Evolutionary conservation across 2,113 vertebrate species (phyloP), one percentile per base, ranked within the genome.

Genomic region (Eublepharis macularius): DNA sequence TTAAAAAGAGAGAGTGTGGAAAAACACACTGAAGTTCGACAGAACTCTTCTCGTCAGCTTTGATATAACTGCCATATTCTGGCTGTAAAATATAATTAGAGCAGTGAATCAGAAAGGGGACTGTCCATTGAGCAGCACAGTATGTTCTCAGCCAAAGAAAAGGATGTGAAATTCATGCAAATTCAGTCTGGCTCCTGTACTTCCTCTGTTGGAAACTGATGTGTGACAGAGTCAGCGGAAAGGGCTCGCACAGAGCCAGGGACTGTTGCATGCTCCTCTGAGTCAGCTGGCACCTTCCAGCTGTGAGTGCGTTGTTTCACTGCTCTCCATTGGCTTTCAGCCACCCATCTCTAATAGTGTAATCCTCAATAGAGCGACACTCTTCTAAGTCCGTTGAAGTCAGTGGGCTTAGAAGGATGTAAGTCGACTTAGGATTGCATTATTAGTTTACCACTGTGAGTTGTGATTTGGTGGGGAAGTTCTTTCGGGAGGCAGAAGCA

Each of bases 31-130:
- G 82, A 86, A 88, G 91, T 92, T 93, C 88, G 73, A 88, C 88
- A 89, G 89, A 94, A 91, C 91, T 95, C 89, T 94, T 87, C 87
- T 86, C 89, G 91, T 94, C 92, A 93, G 89, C 93, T 95, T 94
- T 94, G 91, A 94, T 88, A 94, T 91, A 92, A 94, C 87, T 87
- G 92, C 91, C 91, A 84, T 91, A 92, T 94, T 94, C 90, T 47
- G 81, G 92, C 91, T 94, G 89, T 94, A 93, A 93, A 93, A 95
- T 89, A 92, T 92, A 93, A 92, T 93, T 91, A 94, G 91, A 93
- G 93, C 90, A 92, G 90, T 94, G 94, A 95, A 90, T 96, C 93
- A 92, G 92, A 92, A 94, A 93, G 87, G n/a, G 88, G 93, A 90
- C 88, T 91, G 87, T 90, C 92, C 91, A 87, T 91, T 88, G 90